Conservation (phyloP, 2,113 vertebrate genomes). For the Lophura nycthemera region DNA sequence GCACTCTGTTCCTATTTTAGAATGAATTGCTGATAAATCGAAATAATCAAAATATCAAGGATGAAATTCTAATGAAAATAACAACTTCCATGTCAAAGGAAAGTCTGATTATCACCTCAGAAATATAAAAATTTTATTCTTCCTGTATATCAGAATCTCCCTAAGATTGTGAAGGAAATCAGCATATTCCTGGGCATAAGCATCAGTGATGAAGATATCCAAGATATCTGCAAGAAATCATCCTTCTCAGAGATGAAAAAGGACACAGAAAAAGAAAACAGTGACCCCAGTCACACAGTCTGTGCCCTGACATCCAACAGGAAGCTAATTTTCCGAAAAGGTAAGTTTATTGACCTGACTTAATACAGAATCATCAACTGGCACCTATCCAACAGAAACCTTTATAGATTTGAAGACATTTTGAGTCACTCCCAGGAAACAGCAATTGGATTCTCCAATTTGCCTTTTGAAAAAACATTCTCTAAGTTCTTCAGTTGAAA, state of each 20-base stretch:
- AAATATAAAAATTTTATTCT: not conserved
- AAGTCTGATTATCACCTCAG: not conserved
- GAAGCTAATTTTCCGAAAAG: conserved; percentile 75
- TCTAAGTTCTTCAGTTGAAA: not conserved
- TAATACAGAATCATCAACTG: not conserved
- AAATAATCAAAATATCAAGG: not conserved
- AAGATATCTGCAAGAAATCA: conserved; percentile 66
- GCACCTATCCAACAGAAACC: not conserved
- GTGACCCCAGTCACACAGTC: conserved; percentile 45
- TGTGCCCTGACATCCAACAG: conserved; percentile 73
- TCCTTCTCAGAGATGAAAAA: conserved; percentile 79
- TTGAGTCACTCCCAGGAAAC: not conserved
- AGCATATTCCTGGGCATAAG: conserved; percentile 65
- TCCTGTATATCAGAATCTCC: conserved; percentile 64
- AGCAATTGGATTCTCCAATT: not conserved
- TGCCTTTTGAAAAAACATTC: not conserved
- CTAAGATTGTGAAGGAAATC: conserved; percentile 70
- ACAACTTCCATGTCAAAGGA: not conserved
- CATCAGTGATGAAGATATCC: conserved; percentile 44
- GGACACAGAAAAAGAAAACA: conserved; percentile 66
- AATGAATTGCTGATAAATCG: not conserved
- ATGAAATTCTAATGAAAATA: not conserved
- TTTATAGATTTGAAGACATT: not conserved
- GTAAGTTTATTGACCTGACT: not conserved
- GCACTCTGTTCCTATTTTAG: not conserved